Conservation (phyloP, 2,888 invertebrate species). For the Saturnia japonica region DNA sequence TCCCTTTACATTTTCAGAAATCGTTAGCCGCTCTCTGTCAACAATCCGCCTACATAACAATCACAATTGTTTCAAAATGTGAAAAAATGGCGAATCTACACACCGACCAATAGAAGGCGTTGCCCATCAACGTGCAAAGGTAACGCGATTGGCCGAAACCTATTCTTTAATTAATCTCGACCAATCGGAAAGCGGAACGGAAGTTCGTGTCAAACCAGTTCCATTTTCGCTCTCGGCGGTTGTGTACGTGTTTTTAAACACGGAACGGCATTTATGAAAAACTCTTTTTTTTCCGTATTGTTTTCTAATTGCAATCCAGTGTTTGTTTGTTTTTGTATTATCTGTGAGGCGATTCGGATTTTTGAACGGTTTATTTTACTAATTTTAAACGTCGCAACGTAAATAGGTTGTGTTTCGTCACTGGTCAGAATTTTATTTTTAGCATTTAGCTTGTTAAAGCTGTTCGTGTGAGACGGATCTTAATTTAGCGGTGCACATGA, state of each 20-base stretch:
- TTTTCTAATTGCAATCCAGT: slow-evolving; percentile 19
- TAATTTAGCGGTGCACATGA: slow-evolving; percentile 74
- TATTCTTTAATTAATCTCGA: slow-evolving; percentile 46
- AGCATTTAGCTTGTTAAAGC: slow-evolving; percentile 78
- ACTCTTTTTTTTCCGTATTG: slow-evolving; percentile 40
- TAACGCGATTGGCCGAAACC: slow-evolving; percentile 55
- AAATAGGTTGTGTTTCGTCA: slow-evolving; percentile 75
- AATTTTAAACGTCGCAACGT: slow-evolving; percentile 27
- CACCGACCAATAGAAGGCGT: slow-evolving; percentile 74
- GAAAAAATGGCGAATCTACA: slow-evolving; percentile 76
- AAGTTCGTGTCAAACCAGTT: slow-evolving; percentile 75
- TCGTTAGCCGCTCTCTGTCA: slow-evolving; percentile 43
- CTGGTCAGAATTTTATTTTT: slow-evolving; percentile 70
- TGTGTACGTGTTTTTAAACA: slow-evolving; percentile 60
- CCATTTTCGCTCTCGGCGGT: slow-evolving; percentile 64
- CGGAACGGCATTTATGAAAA: slow-evolving; percentile 47
- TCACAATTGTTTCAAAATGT: slow-evolving; percentile 70
- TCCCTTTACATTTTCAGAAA: slow-evolving; percentile 52
- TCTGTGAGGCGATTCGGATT: slow-evolving; percentile 27
- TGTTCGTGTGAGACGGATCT: slow-evolving; percentile 73
- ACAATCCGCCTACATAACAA: slow-evolving; percentile 71
- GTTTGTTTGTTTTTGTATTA: slow-evolving; percentile 30
- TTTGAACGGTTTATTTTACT: slow-evolving; percentile 5
- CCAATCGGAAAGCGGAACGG: slow-evolving; percentile 66
- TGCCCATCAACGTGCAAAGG: slow-evolving; percentile 46